Evolutionary conservation across 2,797 vertebrate species (phyloP).

Genomic region (Liparis tanakae): DNA sequence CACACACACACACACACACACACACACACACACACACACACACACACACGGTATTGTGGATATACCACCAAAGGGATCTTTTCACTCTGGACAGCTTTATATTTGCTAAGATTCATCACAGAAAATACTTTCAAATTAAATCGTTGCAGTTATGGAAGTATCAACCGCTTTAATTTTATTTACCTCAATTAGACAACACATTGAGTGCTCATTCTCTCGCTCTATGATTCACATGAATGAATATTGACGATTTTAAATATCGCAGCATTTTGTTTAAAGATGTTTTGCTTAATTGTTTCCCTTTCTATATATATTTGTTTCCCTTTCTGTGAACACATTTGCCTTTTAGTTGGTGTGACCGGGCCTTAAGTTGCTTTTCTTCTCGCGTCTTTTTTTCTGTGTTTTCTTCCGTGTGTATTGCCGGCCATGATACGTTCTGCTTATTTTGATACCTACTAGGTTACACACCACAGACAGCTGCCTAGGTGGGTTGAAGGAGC

Average conservation of each 20-base stretch:
- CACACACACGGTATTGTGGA: neutral
- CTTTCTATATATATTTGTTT: neutral
- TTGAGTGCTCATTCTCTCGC: constrained; percentile 1
- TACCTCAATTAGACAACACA: constrained; percentile 1
- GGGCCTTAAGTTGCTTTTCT: neutral
- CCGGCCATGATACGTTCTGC: neutral
- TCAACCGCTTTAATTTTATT: constrained; percentile 1
- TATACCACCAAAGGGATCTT: neutral
- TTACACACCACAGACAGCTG: neutral
- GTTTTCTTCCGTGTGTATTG: no score
- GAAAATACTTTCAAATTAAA: no score
- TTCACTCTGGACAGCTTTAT: neutral
- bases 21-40: neutral
- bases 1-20: neutral
- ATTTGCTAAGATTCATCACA: no score
- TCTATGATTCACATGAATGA: neutral
- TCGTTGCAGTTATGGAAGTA: neutral
- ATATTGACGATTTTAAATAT: constrained; percentile 6
- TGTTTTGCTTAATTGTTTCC: neutral
- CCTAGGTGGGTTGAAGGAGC: constrained; percentile 8
- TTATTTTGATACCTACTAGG: neutral
- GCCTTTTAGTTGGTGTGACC: neutral
- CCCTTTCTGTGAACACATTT: neutral
- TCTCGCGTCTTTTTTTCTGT: no score
- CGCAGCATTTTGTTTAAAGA: neutral